phyloP scores from a whole-genome alignment of 37 sponge, comb jelly and placozoan genomes.

The Diacarnus erythraeanus region DNA sequence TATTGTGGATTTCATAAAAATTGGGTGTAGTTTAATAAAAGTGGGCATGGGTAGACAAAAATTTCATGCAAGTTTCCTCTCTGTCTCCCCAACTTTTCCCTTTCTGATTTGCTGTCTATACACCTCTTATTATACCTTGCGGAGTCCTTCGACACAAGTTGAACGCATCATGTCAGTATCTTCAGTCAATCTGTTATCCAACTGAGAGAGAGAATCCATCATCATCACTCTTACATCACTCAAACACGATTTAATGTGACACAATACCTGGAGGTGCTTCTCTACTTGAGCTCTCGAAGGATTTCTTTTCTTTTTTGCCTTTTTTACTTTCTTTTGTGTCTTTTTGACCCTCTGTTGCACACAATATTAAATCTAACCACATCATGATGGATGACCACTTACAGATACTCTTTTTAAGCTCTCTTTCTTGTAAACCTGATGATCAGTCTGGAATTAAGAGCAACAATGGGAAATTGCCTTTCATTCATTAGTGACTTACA shows the following conservation, averaged over 20 bases:
- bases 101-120: too few relatives aligned
- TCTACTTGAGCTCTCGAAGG: slow-evolving; percentile 14
- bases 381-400: slow-evolving; percentile 6
- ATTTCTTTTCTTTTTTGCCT: slow-evolving; percentile 30
- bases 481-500: slow-evolving; percentile 32
- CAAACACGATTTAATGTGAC: too few relatives aligned
- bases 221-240: too few relatives aligned
- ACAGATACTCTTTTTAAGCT: slow-evolving; percentile 43
- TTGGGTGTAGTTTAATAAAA: too few relatives aligned
- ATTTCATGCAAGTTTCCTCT: too few relatives aligned
- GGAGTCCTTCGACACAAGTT: slow-evolving; percentile 60
- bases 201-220: slow-evolving; percentile 10
- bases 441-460: slow-evolving; percentile 32
- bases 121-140: slow-evolving; percentile 53
- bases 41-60: too few relatives aligned
- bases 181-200: slow-evolving; percentile 35
- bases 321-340: slow-evolving; percentile 6
- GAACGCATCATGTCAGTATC: slow-evolving; percentile 38
- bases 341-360: slow-evolving; percentile 5
- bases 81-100: background rate
- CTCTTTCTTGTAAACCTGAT: slow-evolving; percentile 57
- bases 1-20: too few relatives aligned
- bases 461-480: background rate
- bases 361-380: background rate
- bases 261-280: slow-evolving; percentile 48